Conservation (phyloP, 1,140 invertebrate species). For the Myzus persicae region DNA sequence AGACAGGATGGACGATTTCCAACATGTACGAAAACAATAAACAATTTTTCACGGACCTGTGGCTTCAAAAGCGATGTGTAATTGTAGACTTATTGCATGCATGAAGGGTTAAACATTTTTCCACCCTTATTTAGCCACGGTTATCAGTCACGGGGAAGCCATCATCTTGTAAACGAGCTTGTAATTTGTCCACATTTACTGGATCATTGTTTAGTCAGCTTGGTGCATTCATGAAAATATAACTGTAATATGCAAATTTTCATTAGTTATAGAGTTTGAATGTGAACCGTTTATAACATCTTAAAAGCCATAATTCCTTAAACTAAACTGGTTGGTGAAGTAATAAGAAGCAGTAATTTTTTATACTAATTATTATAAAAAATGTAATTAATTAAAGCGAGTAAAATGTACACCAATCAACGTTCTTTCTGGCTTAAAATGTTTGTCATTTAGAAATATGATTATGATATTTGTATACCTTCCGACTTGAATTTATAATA, state of each 20-base stretch:
- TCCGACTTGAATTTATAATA: neutral
- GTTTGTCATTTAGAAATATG: neutral
- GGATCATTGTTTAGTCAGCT: conserved; percentile 26
- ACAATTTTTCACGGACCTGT: conserved; percentile 53
- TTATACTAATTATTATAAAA: neutral
- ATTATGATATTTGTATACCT: neutral
- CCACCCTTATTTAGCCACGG: conserved; percentile 29
- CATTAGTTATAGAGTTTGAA: neutral
- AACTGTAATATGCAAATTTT: conserved; percentile 21
- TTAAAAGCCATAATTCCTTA: neutral
- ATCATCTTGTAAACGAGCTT: conserved; percentile 52
- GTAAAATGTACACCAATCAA: neutral
- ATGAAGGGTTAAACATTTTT: conserved; percentile 9
- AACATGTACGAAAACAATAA: conserved; percentile 37
- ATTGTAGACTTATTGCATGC: conserved; percentile 34
- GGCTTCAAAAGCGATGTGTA: conserved; percentile 39
- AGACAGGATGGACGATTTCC: conserved; percentile 39
- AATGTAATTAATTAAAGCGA: neutral
- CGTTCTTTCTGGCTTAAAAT: neutral
- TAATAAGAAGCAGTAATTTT: neutral
- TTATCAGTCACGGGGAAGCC: conserved; percentile 49
- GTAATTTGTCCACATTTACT: conserved; percentile 46
- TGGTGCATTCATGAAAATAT: neutral
- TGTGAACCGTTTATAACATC: neutral
- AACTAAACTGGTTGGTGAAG: neutral